Evolutionary conservation across 2,113 vertebrate genomes (phyloP).

Genomic region (Esox niger): DNA sequence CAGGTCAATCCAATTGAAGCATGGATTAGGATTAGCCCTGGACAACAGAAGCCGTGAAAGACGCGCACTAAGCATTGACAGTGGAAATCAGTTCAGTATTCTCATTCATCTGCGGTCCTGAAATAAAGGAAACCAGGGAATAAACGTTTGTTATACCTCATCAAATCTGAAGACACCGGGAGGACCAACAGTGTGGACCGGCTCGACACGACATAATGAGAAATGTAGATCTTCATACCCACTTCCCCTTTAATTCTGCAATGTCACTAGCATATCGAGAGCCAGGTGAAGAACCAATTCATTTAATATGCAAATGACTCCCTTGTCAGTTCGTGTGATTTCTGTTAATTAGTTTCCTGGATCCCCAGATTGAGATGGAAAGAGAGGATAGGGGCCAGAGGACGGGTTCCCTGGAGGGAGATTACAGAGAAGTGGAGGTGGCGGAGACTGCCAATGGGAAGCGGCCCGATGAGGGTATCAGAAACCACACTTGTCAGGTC

Average conservation of each 20-base stretch:
- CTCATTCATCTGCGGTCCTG: too few relatives aligned
- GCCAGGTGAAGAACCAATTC: not conserved
- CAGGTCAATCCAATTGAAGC: too few relatives aligned
- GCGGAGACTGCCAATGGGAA: not conserved
- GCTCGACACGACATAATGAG: too few relatives aligned
- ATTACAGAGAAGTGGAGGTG: not conserved
- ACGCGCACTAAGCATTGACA: too few relatives aligned
- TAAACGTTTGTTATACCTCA: too few relatives aligned
- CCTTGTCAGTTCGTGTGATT: slow-evolving; percentile 11
- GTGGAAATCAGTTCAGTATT: too few relatives aligned
- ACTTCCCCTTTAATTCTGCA: not conserved
- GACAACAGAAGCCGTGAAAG: too few relatives aligned
- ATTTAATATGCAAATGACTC: slow-evolving; percentile 13
- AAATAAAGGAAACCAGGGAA: too few relatives aligned
- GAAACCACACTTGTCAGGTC: slow-evolving; percentile 4
- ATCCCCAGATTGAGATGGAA: not conserved
- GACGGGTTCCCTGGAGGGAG: not conserved
- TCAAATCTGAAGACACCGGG: too few relatives aligned
- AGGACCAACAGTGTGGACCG: too few relatives aligned
- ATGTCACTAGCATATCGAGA: not conserved
- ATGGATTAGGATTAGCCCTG: too few relatives aligned
- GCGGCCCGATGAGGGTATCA: not conserved
- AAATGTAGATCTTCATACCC: not conserved
- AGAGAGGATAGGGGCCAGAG: not conserved
- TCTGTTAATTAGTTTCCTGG: slow-evolving; percentile 8